phyloP scores from a whole-genome alignment of 2,113 vertebrate species.

The Capricornis sumatraensis region DNA sequence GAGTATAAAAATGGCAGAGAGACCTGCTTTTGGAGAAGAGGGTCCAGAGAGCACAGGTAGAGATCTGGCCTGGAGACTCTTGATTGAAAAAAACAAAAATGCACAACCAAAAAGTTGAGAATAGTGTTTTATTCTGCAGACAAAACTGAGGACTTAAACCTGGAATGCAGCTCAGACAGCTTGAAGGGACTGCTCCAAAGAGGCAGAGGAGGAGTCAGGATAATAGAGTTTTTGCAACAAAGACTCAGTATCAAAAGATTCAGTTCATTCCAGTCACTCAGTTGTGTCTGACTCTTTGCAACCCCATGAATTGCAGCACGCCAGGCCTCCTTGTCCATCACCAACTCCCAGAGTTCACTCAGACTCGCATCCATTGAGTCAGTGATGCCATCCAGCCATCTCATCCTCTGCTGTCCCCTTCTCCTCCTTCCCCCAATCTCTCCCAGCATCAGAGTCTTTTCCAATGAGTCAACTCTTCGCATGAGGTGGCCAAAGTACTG shows the following conservation, averaged over 20 bases:
- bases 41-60: not conserved
- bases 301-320: no score
- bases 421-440: no score
- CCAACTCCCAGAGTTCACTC: no score
- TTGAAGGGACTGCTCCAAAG: not conserved
- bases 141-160: not conserved
- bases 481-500: no score
- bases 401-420: no score
- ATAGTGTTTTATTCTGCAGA: not conserved
- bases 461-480: fast-evolving
- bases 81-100: not conserved
- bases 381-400: no score
- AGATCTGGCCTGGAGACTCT: not conserved
- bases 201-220: not conserved
- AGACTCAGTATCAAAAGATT: not conserved
- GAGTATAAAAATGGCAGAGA: not conserved
- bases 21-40: not conserved
- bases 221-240: not conserved
- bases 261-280: no score
- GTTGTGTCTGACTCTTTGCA: no score
- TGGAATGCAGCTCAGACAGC: not conserved
- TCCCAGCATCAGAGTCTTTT: no score
- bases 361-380: fast-evolving
- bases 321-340: no score
- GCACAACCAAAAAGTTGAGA: not conserved